phyloP scores from a whole-genome alignment of 2,888 invertebrate species.

The Drosophila meridionalis region DNA sequence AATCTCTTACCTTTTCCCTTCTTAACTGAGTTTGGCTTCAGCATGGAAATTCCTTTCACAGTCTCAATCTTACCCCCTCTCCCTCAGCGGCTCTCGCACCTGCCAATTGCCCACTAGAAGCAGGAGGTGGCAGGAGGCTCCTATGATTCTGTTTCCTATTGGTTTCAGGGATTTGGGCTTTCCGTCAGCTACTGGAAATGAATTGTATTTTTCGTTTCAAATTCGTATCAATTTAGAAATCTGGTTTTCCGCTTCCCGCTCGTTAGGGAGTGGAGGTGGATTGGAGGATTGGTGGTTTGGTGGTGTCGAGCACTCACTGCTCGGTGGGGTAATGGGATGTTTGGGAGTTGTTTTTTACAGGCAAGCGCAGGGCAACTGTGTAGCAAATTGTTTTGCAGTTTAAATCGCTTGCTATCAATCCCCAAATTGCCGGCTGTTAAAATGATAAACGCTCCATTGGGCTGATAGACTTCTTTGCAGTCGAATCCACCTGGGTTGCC shows the following conservation, averaged over 20 bases:
- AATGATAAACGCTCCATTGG: constrained; percentile 65
- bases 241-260: constrained; percentile 30
- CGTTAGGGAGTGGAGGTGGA: background rate
- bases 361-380: background rate
- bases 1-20: background rate
- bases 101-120: constrained; percentile 1
- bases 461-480: constrained; percentile 33
- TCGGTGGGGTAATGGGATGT: constrained; percentile 33
- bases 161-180: constrained; percentile 1
- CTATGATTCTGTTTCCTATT: constrained; percentile 15
- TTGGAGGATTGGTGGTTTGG: background rate
- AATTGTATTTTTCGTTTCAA: constrained; percentile 46
- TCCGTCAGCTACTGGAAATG: constrained; percentile 38
- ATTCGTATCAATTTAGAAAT: constrained; percentile 53
- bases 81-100: constrained; percentile 4
- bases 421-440: constrained; percentile 68
- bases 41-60: constrained; percentile 36
- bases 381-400: constrained; percentile 69
- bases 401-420: constrained; percentile 68
- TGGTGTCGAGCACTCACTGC: background rate
- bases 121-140: constrained; percentile 6
- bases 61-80: background rate
- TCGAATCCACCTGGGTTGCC: constrained; percentile 23
- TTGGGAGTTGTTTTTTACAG: constrained; percentile 18
- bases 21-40: constrained; percentile 15